A percentile compares a stretch with the other conserved stretches of the same genome.
These are phyloP conservation scores for Leptodactylus fuscus DNA, from an alignment of 2,113 vertebrate species.

Conservation along the genomic window DNA sequence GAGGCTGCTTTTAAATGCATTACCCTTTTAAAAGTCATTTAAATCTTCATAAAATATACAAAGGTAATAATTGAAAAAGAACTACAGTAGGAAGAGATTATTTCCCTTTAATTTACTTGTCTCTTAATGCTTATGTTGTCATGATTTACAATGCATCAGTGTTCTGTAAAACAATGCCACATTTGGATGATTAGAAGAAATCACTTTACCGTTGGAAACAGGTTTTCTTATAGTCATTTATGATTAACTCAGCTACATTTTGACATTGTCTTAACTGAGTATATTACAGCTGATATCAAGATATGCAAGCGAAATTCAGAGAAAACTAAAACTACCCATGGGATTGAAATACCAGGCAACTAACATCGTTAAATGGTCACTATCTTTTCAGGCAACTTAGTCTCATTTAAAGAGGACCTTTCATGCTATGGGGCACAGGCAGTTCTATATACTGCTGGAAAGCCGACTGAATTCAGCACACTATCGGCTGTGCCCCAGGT, in stretches of 20 bases:
- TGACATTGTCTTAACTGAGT: background rate
- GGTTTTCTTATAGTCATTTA: conserved; percentile 17
- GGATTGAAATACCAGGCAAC: background rate
- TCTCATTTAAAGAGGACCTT: too few relatives aligned
- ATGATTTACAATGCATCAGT: conserved; percentile 54
- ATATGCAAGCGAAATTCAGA: background rate
- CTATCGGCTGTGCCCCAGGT: too few relatives aligned
- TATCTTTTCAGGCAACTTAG: too few relatives aligned
- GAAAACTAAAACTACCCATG: background rate
- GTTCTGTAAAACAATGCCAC: background rate
- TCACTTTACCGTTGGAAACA: background rate
- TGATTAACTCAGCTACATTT: background rate
- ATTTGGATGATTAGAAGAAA: background rate
- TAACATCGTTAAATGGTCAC: too few relatives aligned
- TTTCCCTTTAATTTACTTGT: conserved; percentile 53
- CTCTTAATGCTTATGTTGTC: conserved; percentile 51
- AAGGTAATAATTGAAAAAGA: conserved; percentile 52
- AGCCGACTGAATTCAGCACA: too few relatives aligned
- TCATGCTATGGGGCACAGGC: too few relatives aligned
- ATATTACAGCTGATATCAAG: background rate
- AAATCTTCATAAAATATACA: conserved; percentile 64
- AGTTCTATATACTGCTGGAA: too few relatives aligned
- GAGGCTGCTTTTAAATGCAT: conserved; percentile 67
- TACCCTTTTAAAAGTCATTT: conserved; percentile 64
- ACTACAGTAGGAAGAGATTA: conserved; percentile 29